Base-by-base conservation (phyloP, 2,888 invertebrate species). In the Conops quadrifasciatus region DNA sequence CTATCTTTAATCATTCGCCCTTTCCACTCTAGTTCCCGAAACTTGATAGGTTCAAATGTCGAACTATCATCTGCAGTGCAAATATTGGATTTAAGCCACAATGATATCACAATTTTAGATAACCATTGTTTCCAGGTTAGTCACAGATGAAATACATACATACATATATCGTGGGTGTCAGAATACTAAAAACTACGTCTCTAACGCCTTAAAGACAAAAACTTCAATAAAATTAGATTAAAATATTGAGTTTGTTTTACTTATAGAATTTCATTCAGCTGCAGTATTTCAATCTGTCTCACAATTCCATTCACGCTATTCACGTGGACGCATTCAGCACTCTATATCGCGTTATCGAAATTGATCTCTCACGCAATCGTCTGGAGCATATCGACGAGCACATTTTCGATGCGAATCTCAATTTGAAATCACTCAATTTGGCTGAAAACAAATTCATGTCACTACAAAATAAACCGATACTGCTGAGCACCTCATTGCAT, bases 321-420 rank as follows among this genome's bases (percentile, higher is more conserved):
- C 90, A 90, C 13, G 81, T 90, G 67, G 88, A 90, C 75, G 89
- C 90, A 0, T 91, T 91, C 78, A 82, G 86, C 0, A 87, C 88
- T 0, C 74, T 91, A 69, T 84, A 86, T 2, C 83, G 87, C 16
- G 81, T 91, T 24, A 82, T 83, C 58, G 87, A 87, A 15, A 79
- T 91, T 68, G 89, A 91, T 82, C 84, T 91, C 43, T 90, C 91
- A 60, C 88, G 87, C 77, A 91, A 91, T 78, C 87, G 89, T 30
- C 82, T 91, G 66, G 87, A 90, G 78, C 88, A 87, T 72, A 83
- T 91, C 45, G 85, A 86, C 73, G 82, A 83, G 58, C 78, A 83
- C 60, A 75, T 91, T 70, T 89, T 91, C 77, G 88, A 88, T 83
- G 87, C 88, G 49, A 89, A 90, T 21, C 84, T 85, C 2, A 83